Base-by-base conservation (phyloP, 2,888 invertebrate species). In the Ichneumoninae sp. region DNA sequence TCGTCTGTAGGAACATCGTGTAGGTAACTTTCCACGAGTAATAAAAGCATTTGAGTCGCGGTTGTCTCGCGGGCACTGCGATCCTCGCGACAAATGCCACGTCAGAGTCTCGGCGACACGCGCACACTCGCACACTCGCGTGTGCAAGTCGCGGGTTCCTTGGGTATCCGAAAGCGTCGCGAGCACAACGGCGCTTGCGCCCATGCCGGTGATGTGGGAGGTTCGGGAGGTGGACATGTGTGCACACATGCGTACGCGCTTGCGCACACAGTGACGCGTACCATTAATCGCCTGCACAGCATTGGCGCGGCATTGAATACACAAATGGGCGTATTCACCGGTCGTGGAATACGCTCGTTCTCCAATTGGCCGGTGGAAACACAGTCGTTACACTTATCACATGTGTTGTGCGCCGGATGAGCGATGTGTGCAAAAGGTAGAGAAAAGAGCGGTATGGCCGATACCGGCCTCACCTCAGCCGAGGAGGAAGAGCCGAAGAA, bases 351-450 rank as follows among this genome's bases (percentile, higher is more conserved):
- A 57, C 57, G 78, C 47, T 62, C 65, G 70, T 47, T 83, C 87
- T 90, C 91, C 93, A 92, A 93, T 93, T 93, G 93, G 92, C 86
- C 87, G 89, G 86, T 85, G 85, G 86, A 47, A 47, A 47, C 79
- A 78, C 71, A 89, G 87, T 91, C 91, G 91, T 92, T 91, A 90
- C 88, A 91, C 91, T 93, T 93, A 93, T 93, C 93, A 89, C 90
- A 33, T 62, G 87, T 89, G 88, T 71, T 57, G 60, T 66, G 88
- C 89, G 86, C 88, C 84, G 44, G 82, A 82, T 80, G 81, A 83
- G 82, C 80, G 76, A 82, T 78, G 82, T 82, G 77, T 79, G 44
- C 44, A 16, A 4, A 68, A 80, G 76, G 77, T 62, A 80, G 52
- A 19, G 68, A 69, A 19, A 26, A 22, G 66, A 78, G 62, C 22